Percentiles rank a stretch among this genome's conserved stretches.
Conservation (phyloP, 2,888 invertebrate genomes). For the Epinotia brunnichana region DNA sequence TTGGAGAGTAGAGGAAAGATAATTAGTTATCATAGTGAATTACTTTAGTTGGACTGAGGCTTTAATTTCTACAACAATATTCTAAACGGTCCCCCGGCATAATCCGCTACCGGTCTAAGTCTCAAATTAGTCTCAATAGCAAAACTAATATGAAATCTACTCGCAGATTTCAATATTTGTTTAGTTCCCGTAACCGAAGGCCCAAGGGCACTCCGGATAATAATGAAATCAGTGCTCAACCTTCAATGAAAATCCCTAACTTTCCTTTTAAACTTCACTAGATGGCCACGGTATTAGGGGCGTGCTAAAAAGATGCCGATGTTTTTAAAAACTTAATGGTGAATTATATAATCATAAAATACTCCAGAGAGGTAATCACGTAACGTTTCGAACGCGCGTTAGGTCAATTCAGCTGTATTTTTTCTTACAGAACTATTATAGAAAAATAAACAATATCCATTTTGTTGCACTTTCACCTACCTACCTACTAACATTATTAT, state of each 20-base stretch:
- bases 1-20: too few species aligned
- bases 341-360: too few species aligned
- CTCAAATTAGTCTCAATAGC: background rate
- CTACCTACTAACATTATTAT: too few species aligned
- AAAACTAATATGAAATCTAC: slow-evolving; percentile 4
- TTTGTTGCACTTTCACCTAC: too few species aligned
- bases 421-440: too few species aligned
- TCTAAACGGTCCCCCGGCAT: background rate
- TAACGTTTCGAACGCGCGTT: too few species aligned
- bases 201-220: background rate
- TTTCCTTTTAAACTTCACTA: background rate
- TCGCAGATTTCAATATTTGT: slow-evolving; percentile 14
- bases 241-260: background rate
- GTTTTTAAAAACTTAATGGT: background rate
- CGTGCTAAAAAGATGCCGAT: background rate
- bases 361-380: too few species aligned
- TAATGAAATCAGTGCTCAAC: slow-evolving; percentile 2
- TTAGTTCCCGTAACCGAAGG: background rate
- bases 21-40: too few species aligned
- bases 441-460: too few species aligned
- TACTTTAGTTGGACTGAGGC: too few species aligned
- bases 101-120: background rate
- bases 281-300: background rate
- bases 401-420: too few species aligned
- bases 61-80: background rate